phyloP scores from a whole-genome alignment of 1,140 invertebrate species.

The Eulimnadia texana region DNA sequence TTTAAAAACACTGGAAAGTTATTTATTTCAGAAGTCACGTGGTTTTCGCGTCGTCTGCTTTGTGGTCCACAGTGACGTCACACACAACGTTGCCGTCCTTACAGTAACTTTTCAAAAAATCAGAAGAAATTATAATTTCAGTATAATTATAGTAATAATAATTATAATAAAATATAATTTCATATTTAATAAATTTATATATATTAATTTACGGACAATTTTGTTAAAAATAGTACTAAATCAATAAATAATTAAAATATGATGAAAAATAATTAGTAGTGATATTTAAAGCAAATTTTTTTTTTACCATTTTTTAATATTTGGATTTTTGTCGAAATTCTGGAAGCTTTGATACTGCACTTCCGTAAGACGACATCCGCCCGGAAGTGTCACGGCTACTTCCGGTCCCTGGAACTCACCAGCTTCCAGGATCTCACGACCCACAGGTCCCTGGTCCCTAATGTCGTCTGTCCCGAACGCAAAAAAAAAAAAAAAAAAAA shows the following conservation, averaged over 20 bases:
- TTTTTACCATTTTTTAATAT: slow-evolving; percentile 2
- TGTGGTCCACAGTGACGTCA: neutral
- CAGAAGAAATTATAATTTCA: neutral
- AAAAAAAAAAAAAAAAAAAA: too few relatives aligned
- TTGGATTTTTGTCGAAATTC: neutral
- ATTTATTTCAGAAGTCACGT: too few relatives aligned
- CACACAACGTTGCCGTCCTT: neutral
- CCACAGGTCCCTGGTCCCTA: neutral
- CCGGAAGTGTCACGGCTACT: neutral
- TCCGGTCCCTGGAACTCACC: slow-evolving; percentile 6
- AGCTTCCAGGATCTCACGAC: neutral
- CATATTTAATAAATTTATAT: neutral
- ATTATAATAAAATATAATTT: neutral
- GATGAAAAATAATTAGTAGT: neutral
- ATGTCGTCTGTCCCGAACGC: neutral
- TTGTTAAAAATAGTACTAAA: neutral
- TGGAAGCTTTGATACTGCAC: slow-evolving; percentile 8
- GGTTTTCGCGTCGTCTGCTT: too few relatives aligned
- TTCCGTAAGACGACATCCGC: slow-evolving; percentile 8
- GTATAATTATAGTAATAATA: neutral
- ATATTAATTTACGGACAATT: neutral
- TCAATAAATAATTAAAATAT: neutral
- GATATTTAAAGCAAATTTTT: too few relatives aligned
- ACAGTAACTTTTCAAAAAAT: neutral
- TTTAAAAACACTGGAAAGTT: too few relatives aligned